Evolutionary conservation across 2,797 vertebrate species (phyloP).

Genomic region (Aratinga solstitialis): DNA sequence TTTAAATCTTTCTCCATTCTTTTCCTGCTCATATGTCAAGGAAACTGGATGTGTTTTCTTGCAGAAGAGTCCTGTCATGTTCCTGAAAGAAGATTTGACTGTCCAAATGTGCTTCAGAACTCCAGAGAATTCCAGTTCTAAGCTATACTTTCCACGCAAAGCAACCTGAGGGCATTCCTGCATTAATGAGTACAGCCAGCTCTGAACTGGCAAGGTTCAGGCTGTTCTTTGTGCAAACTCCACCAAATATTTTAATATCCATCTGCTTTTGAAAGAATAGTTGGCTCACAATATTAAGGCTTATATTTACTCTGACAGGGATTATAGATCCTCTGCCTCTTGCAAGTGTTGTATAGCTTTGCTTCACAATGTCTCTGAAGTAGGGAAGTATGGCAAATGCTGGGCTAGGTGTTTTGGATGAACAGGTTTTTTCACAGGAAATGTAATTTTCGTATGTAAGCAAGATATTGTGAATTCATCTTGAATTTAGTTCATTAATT

Average conservation of each 20-base stretch:
- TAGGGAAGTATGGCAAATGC: background rate
- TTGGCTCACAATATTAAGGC: constrained; percentile 3
- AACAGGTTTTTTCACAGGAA: constrained; percentile 10
- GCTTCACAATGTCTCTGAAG: background rate
- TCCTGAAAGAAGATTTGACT: background rate
- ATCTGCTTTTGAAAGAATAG: constrained; percentile 37
- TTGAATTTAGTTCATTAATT: background rate
- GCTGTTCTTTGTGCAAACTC: constrained; percentile 58
- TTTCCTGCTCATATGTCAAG: background rate
- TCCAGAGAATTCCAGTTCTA: background rate
- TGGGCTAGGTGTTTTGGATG: background rate
- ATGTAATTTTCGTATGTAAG: background rate
- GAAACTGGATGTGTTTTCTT: background rate
- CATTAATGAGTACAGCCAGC: constrained; percentile 53
- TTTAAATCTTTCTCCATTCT: background rate
- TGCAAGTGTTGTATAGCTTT: background rate
- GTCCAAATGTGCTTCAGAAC: constrained; percentile 10
- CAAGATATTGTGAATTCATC: background rate
- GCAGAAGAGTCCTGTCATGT: background rate
- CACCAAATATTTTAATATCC: constrained; percentile 46
- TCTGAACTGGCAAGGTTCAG: constrained; percentile 60
- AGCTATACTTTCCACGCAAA: constrained; percentile 31
- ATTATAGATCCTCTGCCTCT: background rate
- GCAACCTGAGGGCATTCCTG: constrained; percentile 56
- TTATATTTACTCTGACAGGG: constrained; percentile 13